Percentiles rank a stretch among this genome's conserved stretches.
phyloP scores from a whole-genome alignment of 2,888 invertebrate species.

The Chouioia cunea region DNA sequence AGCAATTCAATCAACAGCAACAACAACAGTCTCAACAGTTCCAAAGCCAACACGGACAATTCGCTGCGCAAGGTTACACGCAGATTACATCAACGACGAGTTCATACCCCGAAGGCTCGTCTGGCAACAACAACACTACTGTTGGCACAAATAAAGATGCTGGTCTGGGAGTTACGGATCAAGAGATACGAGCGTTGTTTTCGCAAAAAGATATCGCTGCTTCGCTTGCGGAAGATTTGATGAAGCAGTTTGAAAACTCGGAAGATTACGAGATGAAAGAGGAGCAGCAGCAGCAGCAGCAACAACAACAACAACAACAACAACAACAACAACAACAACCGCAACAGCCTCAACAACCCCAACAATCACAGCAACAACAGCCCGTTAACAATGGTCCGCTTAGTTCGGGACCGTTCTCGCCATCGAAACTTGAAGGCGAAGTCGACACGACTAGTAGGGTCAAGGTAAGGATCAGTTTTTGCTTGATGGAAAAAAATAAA shows the following conservation, averaged over 20 bases:
- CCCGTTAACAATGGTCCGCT: constrained; percentile 64
- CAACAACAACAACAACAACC: no score
- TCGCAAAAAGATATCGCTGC: constrained; percentile 82
- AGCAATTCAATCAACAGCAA: constrained; percentile 47
- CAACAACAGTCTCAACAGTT: constrained; percentile 54
- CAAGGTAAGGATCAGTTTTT: constrained; percentile 61
- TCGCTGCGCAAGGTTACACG: constrained; percentile 65
- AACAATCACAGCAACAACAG: no score
- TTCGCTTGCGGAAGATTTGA: constrained; percentile 87
- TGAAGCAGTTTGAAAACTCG: constrained; percentile 87
- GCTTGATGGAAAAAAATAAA: no score
- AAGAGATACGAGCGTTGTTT: constrained; percentile 80
- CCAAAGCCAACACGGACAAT: constrained; percentile 61
- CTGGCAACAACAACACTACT: constrained; percentile 51
- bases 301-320: no score
- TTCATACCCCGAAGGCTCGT: constrained; percentile 63
- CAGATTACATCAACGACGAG: constrained; percentile 67
- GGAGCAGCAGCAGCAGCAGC: constrained; percentile 61
- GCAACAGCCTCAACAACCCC: no score
- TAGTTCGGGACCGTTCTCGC: constrained; percentile 73
- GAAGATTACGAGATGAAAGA: constrained; percentile 74
- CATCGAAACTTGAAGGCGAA: constrained; percentile 66
- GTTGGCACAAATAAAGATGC: constrained; percentile 51
- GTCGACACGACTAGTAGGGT: constrained; percentile 65
- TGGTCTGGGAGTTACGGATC: constrained; percentile 75